A percentile compares a stretch with the other conserved stretches of the same genome.
Conservation (phyloP, 2,888 invertebrate genomes). For the Archips crataeganus region DNA sequence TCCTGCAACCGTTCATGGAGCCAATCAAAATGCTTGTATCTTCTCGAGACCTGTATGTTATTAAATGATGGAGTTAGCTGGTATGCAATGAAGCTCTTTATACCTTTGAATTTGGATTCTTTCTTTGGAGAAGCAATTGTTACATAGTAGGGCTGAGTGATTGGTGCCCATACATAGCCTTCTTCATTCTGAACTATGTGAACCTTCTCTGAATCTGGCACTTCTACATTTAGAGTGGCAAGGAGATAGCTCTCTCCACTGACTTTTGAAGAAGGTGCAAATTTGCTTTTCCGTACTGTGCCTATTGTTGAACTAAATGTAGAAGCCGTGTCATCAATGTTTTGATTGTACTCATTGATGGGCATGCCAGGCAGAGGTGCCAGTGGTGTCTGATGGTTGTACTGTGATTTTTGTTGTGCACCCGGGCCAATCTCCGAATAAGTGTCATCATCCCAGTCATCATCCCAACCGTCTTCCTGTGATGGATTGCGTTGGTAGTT, state of each 20-base stretch:
- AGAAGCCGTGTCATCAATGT: conserved; percentile 83
- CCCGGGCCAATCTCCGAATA: conserved; percentile 91
- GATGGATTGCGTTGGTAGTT: conserved; percentile 79
- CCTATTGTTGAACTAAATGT: conserved; percentile 86
- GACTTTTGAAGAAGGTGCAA: conserved; percentile 96
- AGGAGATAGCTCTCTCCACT: conserved; percentile 96
- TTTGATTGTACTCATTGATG: conserved; percentile 77
- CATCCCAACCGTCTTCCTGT: conserved; percentile 92
- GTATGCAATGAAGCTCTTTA: conserved; percentile 99
- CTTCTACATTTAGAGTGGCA: conserved; percentile 89
- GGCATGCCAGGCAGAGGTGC: conserved; percentile 82
- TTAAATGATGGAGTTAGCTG: conserved; percentile 98
- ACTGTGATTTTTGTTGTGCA: conserved; percentile 67
- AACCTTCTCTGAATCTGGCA: conserved; percentile 90
- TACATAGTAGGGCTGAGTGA: conserved; percentile 91
- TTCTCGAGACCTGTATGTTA: conserved; percentile 95
- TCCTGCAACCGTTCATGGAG: conserved; percentile 96
- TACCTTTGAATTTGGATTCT: conserved; percentile 98
- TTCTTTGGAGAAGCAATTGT: conserved; percentile 98
- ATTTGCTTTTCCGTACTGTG: conserved; percentile 91
- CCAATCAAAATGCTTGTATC: conserved; percentile 99
- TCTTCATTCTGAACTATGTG: conserved; percentile 91
- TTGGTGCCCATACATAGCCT: conserved; percentile 91
- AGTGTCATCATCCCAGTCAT: conserved; percentile 94
- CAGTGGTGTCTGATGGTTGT: conserved; percentile 71